Base-by-base conservation (phyloP, 2,113 vertebrate species). In the Dendrocopos noguchii region DNA sequence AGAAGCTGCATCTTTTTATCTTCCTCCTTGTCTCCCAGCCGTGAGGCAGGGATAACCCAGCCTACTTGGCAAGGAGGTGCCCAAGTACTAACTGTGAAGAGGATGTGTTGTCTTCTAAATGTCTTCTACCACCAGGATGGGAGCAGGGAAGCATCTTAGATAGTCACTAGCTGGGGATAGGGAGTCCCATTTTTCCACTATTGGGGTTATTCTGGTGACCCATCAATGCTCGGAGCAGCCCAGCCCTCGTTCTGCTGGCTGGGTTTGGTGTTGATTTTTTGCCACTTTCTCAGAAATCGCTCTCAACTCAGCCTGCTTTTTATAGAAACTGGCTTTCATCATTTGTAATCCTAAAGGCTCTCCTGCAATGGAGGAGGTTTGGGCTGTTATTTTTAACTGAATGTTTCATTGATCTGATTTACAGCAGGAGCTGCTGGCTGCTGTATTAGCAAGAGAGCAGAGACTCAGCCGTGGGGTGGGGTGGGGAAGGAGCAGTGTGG, bases 351-450 rank as follows among this genome's bases (percentile, higher is more conserved):
- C 8, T 7, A 52, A 95, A 91, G 90, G 52, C 87, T 87, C 79
- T 95, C 71, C 87, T 87, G 91, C 60, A 76, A 68, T 91, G 84
- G 87, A 87, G 81, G 91, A 94, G 87, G 4, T 89, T 80, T 91
- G 36, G 67, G 72, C 91, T 85, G 79, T 85, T 95, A 87, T 95
- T 96, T 95, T 95, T 91, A 91, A 89, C 90, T 70, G 91, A 76
- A 61, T 80, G 84, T 94, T 95, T 89, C 79, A 89, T 29, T 96
- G 84, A 82, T 92, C 39, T 87, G 84, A 95, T 91, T 91, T 96
- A 82, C 75, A 76, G 90, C 87, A 6, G n/a, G 57, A 73, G 74
- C 70, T 92, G 63, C 66, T 3, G 66, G 34, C 70, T 18, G 14
- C 52, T 84, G 53, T 34, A 7, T 75, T 72, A 52, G 72, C 52